Evolutionary conservation across 2,113 vertebrate genomes (phyloP), one percentile per base, ranked within the genome.

Genomic region (Neofelis nebulosa): DNA sequence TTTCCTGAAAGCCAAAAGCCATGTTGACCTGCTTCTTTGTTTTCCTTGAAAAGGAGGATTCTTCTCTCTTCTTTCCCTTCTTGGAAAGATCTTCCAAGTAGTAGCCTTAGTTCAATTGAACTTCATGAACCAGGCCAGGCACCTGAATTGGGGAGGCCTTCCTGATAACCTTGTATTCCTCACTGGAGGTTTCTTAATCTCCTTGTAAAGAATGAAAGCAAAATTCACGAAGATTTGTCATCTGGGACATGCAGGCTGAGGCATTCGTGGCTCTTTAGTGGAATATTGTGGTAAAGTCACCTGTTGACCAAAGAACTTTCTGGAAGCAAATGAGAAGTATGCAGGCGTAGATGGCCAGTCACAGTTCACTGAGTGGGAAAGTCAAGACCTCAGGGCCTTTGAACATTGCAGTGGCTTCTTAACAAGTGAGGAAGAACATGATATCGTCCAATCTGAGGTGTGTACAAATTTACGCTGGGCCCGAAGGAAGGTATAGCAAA

Each of bases 111-210:
- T 94, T 97, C 76, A 50, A 14, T 96, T 96, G 71, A 84, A 78
- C 95, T 38, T 94, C 63, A 79, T 96, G 97, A 96, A 57, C 68
- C 95, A 71, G 89, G 79, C 48, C 96, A 96, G 96, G 97, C 2
- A 3, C 68, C 85, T 86, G 83, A 52, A 88, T 74, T 94, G 79
- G 63, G 96, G 82, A 66, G 52, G 88, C 55, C 69, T 68, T 95
- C 85, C 79, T 68, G 55, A 84, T 63, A 87, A 94, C 85, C 89
- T 97, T 97, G 91, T 65, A 48, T 57, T 85, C 94, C 87, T 98
- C 97, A 55, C 63, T 97, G 97, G 95, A 97, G 79, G 63, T 94
- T 97, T 97, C 93, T 98, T 98, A 98, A 98, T 98, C 96, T 98
- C 94, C 85, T 98, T 97, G 94, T 79, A 97, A 98, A 98, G 97